phyloP scores from a whole-genome alignment of 2,113 vertebrate species.

The Plecotus auritus region DNA sequence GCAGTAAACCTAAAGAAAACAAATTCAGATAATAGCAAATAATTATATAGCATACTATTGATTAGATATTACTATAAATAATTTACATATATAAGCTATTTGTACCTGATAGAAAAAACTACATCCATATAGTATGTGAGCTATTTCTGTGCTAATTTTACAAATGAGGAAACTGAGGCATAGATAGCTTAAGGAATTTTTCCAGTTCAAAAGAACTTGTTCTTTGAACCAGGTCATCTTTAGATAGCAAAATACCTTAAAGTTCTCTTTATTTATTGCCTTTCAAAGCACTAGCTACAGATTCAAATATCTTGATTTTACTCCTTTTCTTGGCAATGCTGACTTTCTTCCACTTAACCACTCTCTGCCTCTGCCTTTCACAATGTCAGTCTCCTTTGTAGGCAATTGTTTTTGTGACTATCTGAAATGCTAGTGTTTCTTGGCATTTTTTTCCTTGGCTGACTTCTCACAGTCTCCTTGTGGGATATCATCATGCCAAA shows the following conservation, averaged over 20 bases:
- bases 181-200: not conserved
- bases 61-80: not conserved
- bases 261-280: not conserved
- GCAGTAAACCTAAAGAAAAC: not conserved
- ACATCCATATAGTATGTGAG: not conserved
- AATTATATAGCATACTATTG: not conserved
- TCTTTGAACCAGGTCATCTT: not conserved
- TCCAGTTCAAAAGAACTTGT: not conserved
- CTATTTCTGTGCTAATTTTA: too few species aligned
- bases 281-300: not conserved
- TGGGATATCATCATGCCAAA: not conserved
- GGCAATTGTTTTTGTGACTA: not conserved
- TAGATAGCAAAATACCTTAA: not conserved
- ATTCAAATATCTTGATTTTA: not conserved
- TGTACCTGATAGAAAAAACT: not conserved
- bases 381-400: rapidly evolving
- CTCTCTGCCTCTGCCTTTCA: not conserved
- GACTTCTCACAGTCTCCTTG: not conserved
- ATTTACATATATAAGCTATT: not conserved
- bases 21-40: not conserved
- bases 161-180: too few species aligned
- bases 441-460: not conserved
- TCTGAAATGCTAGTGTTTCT: not conserved
- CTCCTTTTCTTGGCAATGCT: not conserved
- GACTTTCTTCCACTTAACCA: not conserved